Evolutionary conservation across 2,888 invertebrate species (phyloP).

Genomic region (Sclerodermus sp.): DNA sequence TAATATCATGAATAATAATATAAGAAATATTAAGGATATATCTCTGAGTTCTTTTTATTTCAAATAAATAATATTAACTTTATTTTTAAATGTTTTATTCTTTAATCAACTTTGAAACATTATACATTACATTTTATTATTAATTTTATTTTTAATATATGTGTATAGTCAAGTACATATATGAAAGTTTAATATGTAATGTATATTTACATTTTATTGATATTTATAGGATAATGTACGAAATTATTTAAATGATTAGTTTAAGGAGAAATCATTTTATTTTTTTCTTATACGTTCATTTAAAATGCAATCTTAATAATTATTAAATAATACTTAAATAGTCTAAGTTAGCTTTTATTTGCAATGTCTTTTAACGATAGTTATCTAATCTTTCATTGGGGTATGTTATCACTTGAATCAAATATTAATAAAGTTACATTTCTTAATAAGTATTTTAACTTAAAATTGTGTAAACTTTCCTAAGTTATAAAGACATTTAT

Average conservation of each 20-base stretch:
- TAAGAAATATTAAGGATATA: constrained; percentile 39
- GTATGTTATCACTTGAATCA: too few species aligned
- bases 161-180: constrained; percentile 5
- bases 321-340: too few species aligned
- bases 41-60: constrained; percentile 31
- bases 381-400: too few species aligned
- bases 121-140: constrained; percentile 45
- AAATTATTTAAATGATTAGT: too few species aligned
- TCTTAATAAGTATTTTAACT: background rate
- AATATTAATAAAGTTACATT: background rate
- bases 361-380: too few species aligned
- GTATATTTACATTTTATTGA: constrained; percentile 15
- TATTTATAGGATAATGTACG: constrained; percentile 3
- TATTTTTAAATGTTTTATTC: constrained; percentile 20
- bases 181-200: constrained; percentile 9
- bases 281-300: too few species aligned
- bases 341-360: too few species aligned
- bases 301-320: too few species aligned
- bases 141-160: constrained; percentile 25
- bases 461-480: too few species aligned
- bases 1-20: constrained; percentile 47
- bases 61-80: background rate
- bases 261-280: too few species aligned
- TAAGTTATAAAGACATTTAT: too few species aligned
- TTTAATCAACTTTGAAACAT: constrained; percentile 32